phyloP scores from a whole-genome alignment of 2,888 invertebrate genomes.

The Salticus scenicus region DNA sequence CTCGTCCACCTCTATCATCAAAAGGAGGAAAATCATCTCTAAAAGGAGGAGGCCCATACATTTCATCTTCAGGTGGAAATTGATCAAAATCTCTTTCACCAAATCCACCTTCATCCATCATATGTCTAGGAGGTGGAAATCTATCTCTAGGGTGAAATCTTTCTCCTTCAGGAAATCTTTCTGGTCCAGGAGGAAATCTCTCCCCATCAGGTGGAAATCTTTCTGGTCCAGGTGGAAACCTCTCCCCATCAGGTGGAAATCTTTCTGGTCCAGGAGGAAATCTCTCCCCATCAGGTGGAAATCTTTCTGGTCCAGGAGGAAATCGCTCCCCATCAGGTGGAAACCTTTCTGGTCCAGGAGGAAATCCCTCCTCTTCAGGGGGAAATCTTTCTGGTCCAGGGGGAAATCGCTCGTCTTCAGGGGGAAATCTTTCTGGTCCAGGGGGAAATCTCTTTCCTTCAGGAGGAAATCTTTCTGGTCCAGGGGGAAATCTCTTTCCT shows the following conservation, averaged over 20 bases:
- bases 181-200: constrained; percentile 26
- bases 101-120: constrained; percentile 31
- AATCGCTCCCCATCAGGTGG: background rate
- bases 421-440: constrained; percentile 9
- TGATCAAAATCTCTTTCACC: constrained; percentile 4
- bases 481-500: constrained; percentile 11
- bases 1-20: constrained; percentile 5
- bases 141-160: constrained; percentile 31
- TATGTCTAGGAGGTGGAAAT: background rate
- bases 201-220: constrained; percentile 48
- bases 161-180: constrained; percentile 42
- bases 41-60: constrained; percentile 8
- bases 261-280: constrained; percentile 23
- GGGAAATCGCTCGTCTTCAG: constrained; percentile 3
- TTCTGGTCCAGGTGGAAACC: constrained; percentile 30
- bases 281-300: background rate
- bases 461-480: constrained; percentile 15
- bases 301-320: constrained; percentile 5
- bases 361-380: background rate
- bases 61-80: constrained; percentile 40
- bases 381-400: constrained; percentile 1
- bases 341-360: constrained; percentile 13
- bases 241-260: constrained; percentile 36
- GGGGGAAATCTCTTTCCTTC: constrained; percentile 3
- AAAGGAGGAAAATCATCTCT: constrained; percentile 50